Base-by-base conservation (phyloP, 2,797 vertebrate genomes). In the Cyclura pinguis region DNA sequence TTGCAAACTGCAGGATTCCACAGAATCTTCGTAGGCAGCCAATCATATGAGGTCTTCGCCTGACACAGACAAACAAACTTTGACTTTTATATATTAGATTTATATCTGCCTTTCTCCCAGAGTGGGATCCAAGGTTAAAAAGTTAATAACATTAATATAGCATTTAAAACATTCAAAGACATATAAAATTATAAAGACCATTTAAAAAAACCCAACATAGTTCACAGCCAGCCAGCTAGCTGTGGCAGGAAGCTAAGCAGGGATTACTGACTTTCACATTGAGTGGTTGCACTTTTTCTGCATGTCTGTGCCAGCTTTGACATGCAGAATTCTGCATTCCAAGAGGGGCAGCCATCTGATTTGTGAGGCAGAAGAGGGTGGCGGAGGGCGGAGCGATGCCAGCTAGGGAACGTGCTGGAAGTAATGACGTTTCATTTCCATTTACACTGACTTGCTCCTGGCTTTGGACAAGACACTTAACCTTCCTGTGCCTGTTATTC, bases 381-480 rank as follows among this genome's bases (percentile, higher is more conserved):
- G 47, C 18, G 47, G 24, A 38, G 38, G 42, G 47, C 10, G 32
- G 32, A 20, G 9, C 62, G 72, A 35, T 81, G 77, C 47, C 35
- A 74, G 24, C 74, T 14, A 89, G 88, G n/a, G 20, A 81, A 87
- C 42, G 6, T 38, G 16, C 77, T 29, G 27, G 47, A 67, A 94
- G 52, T 76, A 47, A 90, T 38, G 1, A 1, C 16, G 77, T 86
- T 92, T 82, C 24, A 85, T 6, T 92, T 91, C 87, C 88, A 29
- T 92, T 93, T 89, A 76, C 20, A 2, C 62, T 83, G 29, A 92
- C 47, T 89, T 89, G 24, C 52, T 87, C 0, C 24, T 81, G 87
- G 93, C 90, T 93, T 90, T 88, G 73, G 80, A 52, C 52, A 93
- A 78, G 90, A 84, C 55, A 91, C 72, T 82, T 92, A 67, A 83